Conservation (phyloP, 1,140 invertebrate species). For the Eriosoma lanigerum region DNA sequence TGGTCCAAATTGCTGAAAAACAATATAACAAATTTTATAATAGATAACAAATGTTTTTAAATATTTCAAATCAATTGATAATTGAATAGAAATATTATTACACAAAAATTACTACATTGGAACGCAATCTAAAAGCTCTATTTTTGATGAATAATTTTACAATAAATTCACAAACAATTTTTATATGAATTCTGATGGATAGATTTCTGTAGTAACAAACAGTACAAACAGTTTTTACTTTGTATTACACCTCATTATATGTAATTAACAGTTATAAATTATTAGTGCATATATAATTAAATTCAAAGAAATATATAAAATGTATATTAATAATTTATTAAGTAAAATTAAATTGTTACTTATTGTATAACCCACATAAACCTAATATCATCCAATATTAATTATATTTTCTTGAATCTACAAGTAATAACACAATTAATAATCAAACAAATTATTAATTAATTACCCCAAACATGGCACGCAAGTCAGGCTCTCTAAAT, state of each 20-base stretch:
- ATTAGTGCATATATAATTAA: background rate
- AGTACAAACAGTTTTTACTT: background rate
- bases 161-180: too few species aligned
- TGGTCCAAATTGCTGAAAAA: slow-evolving; percentile 93
- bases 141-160: slow-evolving; percentile 1
- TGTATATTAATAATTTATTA: background rate
- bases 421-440: slow-evolving; percentile 29
- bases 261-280: too few species aligned
- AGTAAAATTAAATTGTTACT: background rate
- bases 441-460: slow-evolving; percentile 45
- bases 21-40: too few species aligned
- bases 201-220: slow-evolving; percentile 9
- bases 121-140: slow-evolving; percentile 17
- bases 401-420: slow-evolving; percentile 27
- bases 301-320: background rate
- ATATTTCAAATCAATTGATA: background rate
- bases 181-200: slow-evolving; percentile 24
- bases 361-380: background rate
- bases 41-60: too few species aligned
- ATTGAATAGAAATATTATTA: background rate
- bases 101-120: background rate
- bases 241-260: background rate
- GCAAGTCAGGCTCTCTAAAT: slow-evolving; percentile 95
- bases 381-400: background rate
- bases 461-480: slow-evolving; percentile 97